These are phyloP conservation scores for Stenchaetothrips biformis DNA, from an alignment of 2,888 invertebrate genomes.

Conservation along the genomic window DNA sequence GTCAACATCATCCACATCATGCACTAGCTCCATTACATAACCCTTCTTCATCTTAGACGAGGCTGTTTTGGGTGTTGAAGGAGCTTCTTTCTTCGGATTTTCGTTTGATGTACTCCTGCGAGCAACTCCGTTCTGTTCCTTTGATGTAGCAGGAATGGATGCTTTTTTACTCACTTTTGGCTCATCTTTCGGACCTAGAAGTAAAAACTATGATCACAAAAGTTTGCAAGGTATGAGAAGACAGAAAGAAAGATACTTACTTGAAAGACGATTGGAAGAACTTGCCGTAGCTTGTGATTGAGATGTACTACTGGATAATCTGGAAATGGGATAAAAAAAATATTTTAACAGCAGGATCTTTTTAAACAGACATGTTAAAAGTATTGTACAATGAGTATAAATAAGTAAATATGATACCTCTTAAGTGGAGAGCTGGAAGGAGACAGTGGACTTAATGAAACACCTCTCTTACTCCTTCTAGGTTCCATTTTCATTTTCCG, in stretches of 20 bases:
- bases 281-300: background rate
- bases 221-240: background rate
- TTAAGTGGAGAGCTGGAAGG: background rate
- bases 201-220: no score
- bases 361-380: background rate
- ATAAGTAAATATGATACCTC: background rate
- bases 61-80: background rate
- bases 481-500: slow-evolving; percentile 26
- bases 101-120: background rate
- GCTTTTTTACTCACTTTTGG: background rate
- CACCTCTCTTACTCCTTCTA: background rate
- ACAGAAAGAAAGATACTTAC: background rate
- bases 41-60: background rate
- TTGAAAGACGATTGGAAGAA: background rate
- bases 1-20: background rate
- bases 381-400: background rate
- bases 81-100: background rate
- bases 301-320: background rate
- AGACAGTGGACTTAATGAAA: background rate
- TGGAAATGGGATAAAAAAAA: background rate
- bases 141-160: background rate
- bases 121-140: background rate
- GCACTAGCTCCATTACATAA: background rate
- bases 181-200: background rate
- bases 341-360: background rate